Evolutionary conservation across 2,797 vertebrate genomes (phyloP), one percentile per base, ranked within the genome.

Genomic region (Kryptolebias ocellatus): DNA sequence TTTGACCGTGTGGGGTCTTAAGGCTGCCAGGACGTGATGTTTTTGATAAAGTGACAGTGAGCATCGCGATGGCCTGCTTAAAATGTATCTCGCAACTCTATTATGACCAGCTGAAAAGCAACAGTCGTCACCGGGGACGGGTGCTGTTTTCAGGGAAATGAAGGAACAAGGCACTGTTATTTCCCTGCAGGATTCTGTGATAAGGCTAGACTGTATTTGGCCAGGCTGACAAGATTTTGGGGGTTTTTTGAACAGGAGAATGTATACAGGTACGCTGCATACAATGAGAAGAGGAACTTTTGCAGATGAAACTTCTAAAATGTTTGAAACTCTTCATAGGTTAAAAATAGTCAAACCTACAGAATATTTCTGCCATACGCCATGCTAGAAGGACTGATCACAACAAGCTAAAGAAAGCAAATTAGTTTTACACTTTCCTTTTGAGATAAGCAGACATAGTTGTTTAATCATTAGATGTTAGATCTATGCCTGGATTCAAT

Each of bases 41-140:
- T 68, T 62, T 53, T 7, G 47, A 52, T 49, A 24, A 24, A 55
- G 37, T 5, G 16, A 50, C n/a, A 31, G 61, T 27, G 47, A 67
- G 70, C 54, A 56, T 77, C 44, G 37, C 45, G 18, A 74, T 83
- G 67, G 75, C 70, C 73, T 73, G 73, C 70, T 79, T 80, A 67
- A 88, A 88, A 88, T 76, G 55, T 83, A 76, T 70, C 79, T 84
- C 76, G 83, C 75, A 76, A 29, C 70, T 86, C 79, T 74, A 76
- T 82, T 70, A 67, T 60, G 70, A 69, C 37, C 24, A 61, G 72
- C 74, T 72, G 60, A 76, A 74, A 11, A 14, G 37, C 15, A 70
- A 31, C 56, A 59, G 46, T 37, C n/a, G 57, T 72, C 70, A 5
- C 4, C 3, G 28, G 72, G 47, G 79, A 83, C 57, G 37, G 60